Percentiles rank a stretch among this genome's conserved stretches.
Conservation (phyloP, 2,113 vertebrate genomes). For the Phalacrocorax pelagicus region DNA sequence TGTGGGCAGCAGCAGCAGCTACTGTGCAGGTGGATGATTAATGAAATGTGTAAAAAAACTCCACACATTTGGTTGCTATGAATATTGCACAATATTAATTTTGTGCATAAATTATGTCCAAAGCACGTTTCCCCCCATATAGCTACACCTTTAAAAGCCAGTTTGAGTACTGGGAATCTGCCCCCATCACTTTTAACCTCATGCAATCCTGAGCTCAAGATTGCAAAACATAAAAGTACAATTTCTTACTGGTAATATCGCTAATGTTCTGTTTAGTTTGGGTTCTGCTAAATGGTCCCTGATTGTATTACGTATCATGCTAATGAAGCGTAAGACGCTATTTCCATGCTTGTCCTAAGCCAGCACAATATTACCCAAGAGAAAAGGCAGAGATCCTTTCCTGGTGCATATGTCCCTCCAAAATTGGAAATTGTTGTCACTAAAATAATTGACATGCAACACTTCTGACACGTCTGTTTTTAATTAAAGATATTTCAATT, state of each 20-base stretch:
- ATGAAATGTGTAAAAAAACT: not conserved
- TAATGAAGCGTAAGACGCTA: not conserved
- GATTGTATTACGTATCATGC: not conserved
- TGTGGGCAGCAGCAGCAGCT: not conserved
- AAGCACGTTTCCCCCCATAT: not conserved
- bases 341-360: not conserved
- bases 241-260: not conserved
- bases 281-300: not conserved
- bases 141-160: not conserved
- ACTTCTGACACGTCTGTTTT: constrained; percentile 61
- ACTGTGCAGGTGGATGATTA: not conserved
- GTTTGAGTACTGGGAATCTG: not conserved
- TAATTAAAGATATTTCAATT: constrained; percentile 74
- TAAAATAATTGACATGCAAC: constrained; percentile 54
- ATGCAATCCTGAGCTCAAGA: not conserved
- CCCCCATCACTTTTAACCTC: not conserved
- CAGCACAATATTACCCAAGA: not conserved
- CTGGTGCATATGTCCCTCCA: not conserved
- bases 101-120: not conserved
- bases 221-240: not conserved
- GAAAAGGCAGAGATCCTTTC: not conserved
- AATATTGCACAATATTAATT: not conserved
- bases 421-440: constrained; percentile 15
- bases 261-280: not conserved
- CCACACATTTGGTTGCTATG: not conserved